These are phyloP conservation scores for Synodontis membranacea DNA, from an alignment of 2,113 vertebrate genomes.

Conservation along the genomic window DNA sequence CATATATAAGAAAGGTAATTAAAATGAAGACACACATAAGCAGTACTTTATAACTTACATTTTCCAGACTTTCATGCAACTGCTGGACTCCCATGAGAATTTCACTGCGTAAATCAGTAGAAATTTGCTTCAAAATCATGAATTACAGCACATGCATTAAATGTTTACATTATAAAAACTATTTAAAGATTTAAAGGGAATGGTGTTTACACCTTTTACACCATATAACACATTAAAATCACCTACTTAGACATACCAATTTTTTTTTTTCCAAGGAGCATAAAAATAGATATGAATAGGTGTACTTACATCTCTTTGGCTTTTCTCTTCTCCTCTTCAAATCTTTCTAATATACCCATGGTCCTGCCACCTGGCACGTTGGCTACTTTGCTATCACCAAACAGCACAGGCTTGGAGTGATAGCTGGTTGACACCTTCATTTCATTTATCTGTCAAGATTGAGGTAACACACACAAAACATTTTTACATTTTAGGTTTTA, in stretches of 20 bases:
- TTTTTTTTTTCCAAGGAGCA: not conserved
- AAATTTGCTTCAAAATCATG: not conserved
- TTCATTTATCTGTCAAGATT: slow-evolving; percentile 75
- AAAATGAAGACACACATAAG: not conserved
- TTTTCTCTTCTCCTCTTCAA: slow-evolving; percentile 84
- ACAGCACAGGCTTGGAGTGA: slow-evolving; percentile 84
- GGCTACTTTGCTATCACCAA: slow-evolving; percentile 75
- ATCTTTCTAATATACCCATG: slow-evolving; percentile 79
- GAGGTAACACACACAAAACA: slow-evolving; percentile 16
- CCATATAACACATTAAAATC: not conserved
- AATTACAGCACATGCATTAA: not conserved
- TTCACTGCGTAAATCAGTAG: slow-evolving; percentile 74
- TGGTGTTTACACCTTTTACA: slow-evolving; percentile 18
- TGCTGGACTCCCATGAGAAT: slow-evolving; percentile 73
- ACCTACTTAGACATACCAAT: not conserved
- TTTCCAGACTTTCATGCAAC: slow-evolving; percentile 76
- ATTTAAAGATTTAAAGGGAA: not conserved
- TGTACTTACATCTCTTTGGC: slow-evolving; percentile 86
- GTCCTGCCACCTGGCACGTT: slow-evolving; percentile 66
- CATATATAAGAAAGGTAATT: not conserved
- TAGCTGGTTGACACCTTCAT: slow-evolving; percentile 83
- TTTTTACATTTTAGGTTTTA: not conserved
- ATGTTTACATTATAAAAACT: not conserved
- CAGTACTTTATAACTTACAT: slow-evolving; percentile 72
- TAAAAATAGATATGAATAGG: not conserved